Base-by-base conservation (phyloP, 2,888 invertebrate genomes). In the Conops quadrifasciatus region DNA sequence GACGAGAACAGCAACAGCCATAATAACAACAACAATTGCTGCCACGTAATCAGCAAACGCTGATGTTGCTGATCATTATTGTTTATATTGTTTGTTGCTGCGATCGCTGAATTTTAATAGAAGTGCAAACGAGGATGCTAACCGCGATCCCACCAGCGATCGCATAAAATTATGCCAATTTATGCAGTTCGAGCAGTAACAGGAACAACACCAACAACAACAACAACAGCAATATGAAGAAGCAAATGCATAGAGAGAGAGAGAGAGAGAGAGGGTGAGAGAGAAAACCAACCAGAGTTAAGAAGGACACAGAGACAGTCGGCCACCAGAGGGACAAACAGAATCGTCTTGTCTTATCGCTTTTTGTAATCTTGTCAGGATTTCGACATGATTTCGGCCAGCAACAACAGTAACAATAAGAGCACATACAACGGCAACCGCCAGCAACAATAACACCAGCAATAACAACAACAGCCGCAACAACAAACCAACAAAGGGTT, bases 161-260 rank as follows among this genome's bases (percentile, higher is more conserved):
- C 66, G 69, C 69, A 71, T 73, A 70, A 73, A 77, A 77, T 76
- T 77, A 77, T 77, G 73, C 77, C 75, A 77, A 77, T 77, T 77
- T 77, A 77, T 77, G 77, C 77, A 76, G 70, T 49, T 47, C 43
- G 69, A 67, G 62, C 68, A 36, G 67, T 71, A 71, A 71, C 69
- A 67, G 49, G 65, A 21, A 26, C 49, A 30, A 28, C 66, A 62
- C 15, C 53, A 51, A 58, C 67, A 63, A 45, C 30, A 45, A 49
- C n/a, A 56, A 67, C 47, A 19, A 51, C 49, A 65, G 51, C 56
- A 49, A 67, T 24, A 36, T 36, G 4, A 36, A 36, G 9, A 36
- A 36, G 36, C n/a, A n/a, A n/a, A 49, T 24, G 3, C 11, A 9
- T 11, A 2, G n/a, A 21, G 24, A n/a, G 4, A 56, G 21, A 24